Evolutionary conservation across 2,113 vertebrate genomes (phyloP), one percentile per base, ranked within the genome.

Genomic region (Callorhinus ursinus): DNA sequence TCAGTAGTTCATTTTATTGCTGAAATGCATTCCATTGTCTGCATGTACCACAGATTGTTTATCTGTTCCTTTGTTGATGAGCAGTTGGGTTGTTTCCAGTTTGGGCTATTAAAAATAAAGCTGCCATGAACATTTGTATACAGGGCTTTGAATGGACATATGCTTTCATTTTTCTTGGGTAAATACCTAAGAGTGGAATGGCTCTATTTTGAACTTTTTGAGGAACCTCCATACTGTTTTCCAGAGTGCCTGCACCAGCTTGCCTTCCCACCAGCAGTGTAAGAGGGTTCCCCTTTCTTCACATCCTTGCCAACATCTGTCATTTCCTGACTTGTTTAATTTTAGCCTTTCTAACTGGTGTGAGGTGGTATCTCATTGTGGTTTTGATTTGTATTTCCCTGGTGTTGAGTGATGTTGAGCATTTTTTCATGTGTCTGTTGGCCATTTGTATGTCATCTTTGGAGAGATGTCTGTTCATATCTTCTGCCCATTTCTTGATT

Each of bases 161-260:
- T 7, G 46, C 80, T 96, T 92, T 92, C 59, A 77, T 84, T 93
- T 97, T 88, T 95, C 90, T 92, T 79, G 69, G 61, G 15, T 90
- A 84, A 92, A 69, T 84, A 72, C 19, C 19, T 57, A 67, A 33
- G 15, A 92, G 7, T 53, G 49, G 53, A 51, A 79, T 67, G 74
- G 4, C 88, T 79, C 33, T 6, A 28, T 95, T 63, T 88, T 83
- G 69, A 90, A 86, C 51, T 85, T 90, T 97, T 89, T 93, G 83
- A 85, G 90, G 88, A 80, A 74, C 77, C 76, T n/a, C 90, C 42
- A 86, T 39, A 28, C 55, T 49, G 53, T 72, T 15, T 53, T 53
- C 51, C 14, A 53, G 51, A 53, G 51, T 53, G 51, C 51, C 51
- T 53, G 51, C 51, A 53, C 51, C 51, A 53, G 51, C 51, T 53